Conservation (phyloP, 2,797 vertebrate genomes). For the Enteromius argenteus region DNA sequence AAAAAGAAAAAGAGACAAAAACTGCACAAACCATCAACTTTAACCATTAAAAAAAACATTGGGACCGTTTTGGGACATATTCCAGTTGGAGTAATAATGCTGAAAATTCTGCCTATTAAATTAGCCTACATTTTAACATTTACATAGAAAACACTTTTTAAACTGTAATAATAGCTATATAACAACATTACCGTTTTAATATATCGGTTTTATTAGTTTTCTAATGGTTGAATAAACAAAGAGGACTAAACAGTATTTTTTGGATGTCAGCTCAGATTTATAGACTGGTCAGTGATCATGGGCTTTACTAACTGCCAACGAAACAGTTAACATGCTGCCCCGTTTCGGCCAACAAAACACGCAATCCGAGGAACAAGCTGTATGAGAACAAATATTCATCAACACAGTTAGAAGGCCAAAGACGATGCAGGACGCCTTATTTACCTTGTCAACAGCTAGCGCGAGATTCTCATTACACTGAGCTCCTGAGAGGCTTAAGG, state of each 20-base stretch:
- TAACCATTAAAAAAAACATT: no score
- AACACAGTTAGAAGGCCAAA: background rate
- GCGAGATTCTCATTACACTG: constrained; percentile 22
- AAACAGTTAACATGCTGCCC: background rate
- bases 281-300: background rate
- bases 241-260: background rate
- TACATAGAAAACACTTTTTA: no score
- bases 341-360: background rate
- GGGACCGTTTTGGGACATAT: no score
- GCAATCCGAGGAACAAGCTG: background rate
- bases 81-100: no score
- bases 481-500: constrained; percentile 16
- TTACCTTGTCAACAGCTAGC: constrained; percentile 4
- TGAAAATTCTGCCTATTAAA: no score
- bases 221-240: background rate
- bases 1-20: no score
- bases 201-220: background rate
- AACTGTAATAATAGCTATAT: no score
- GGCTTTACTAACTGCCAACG: background rate
- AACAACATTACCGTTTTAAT: background rate
- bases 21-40: no score
- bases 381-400: constrained; percentile 6
- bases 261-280: background rate
- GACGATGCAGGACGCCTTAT: background rate
- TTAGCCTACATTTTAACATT: no score